Evolutionary conservation across 2,113 vertebrate genomes (phyloP).

Genomic region (Grus americana): DNA sequence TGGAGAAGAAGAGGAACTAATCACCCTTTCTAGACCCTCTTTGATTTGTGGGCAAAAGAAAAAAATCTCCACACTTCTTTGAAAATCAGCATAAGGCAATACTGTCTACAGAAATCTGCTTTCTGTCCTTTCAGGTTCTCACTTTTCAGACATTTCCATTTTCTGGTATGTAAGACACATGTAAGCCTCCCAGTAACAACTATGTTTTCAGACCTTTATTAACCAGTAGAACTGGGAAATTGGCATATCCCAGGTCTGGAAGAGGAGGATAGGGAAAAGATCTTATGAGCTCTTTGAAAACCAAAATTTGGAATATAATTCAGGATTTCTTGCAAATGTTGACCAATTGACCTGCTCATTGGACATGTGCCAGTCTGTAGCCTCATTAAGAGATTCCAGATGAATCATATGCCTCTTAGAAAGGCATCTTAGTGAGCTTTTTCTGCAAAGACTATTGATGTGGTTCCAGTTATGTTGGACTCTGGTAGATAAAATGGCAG

Average conservation of each 20-base stretch:
- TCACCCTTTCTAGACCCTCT: background rate
- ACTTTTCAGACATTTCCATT: background rate
- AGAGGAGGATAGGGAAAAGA: background rate
- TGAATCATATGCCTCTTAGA: background rate
- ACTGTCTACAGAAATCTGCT: background rate
- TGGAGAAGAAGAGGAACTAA: background rate
- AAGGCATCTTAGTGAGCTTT: background rate
- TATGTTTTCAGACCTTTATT: background rate
- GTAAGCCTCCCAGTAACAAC: background rate
- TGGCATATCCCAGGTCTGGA: background rate
- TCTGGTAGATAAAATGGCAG: background rate
- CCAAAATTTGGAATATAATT: background rate
- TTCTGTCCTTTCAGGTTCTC: background rate
- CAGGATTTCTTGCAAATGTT: background rate
- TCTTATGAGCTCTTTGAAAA: background rate
- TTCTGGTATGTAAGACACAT: background rate
- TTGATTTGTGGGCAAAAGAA: background rate
- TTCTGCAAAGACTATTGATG: background rate
- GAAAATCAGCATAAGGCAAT: background rate
- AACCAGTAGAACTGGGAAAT: background rate
- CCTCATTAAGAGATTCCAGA: conserved; percentile 1
- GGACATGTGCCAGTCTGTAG: background rate
- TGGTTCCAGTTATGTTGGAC: background rate
- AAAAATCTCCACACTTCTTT: background rate
- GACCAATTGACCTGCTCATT: background rate